These are phyloP conservation scores for Camponotus floridanus DNA, from an alignment of 1,140 invertebrate species.

Conservation along the genomic window DNA sequence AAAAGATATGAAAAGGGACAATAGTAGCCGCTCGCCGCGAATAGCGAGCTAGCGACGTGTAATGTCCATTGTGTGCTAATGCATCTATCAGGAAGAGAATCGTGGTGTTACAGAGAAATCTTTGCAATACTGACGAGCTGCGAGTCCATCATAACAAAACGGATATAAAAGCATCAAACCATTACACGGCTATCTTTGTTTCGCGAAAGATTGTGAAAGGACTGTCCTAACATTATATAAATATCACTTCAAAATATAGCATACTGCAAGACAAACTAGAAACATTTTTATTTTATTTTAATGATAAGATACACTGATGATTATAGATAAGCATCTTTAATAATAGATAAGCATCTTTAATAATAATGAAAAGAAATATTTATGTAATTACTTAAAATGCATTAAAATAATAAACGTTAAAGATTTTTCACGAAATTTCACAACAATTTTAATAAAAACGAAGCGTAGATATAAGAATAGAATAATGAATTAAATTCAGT, in stretches of 20 bases:
- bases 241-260: background rate
- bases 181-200: slow-evolving; percentile 12
- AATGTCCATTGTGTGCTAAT: slow-evolving; percentile 45
- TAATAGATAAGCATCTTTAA: background rate
- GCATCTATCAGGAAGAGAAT: slow-evolving; percentile 36
- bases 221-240: slow-evolving; percentile 3
- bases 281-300: slow-evolving; percentile 3
- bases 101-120: slow-evolving; percentile 23
- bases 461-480: background rate
- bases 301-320: background rate
- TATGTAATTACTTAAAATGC: background rate
- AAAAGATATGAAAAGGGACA: slow-evolving; percentile 49
- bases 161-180: slow-evolving; percentile 41
- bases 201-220: background rate
- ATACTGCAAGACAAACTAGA: background rate
- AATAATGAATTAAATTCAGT: background rate
- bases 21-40: slow-evolving; percentile 37
- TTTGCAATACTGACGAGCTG: slow-evolving; percentile 17
- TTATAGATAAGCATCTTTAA: background rate
- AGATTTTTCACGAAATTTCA: background rate
- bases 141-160: slow-evolving; percentile 30
- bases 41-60: slow-evolving; percentile 37
- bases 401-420: background rate
- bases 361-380: background rate
- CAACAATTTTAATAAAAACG: background rate